Conservation (phyloP, 2,888 invertebrate genomes). For the Arrhopalites spinosus region DNA sequence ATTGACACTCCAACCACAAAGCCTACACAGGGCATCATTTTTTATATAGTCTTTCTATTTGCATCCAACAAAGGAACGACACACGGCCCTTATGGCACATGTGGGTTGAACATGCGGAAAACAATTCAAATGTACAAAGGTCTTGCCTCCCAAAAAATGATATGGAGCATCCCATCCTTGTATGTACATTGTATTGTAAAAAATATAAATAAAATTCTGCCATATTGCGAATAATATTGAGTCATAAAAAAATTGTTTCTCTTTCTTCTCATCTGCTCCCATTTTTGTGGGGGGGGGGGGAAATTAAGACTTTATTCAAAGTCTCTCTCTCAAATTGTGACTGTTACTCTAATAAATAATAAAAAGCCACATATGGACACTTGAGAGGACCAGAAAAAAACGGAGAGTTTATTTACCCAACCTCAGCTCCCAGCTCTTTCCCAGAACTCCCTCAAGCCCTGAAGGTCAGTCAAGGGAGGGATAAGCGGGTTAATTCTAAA, state of each 20-base stretch:
- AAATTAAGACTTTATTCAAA: slow-evolving; percentile 20
- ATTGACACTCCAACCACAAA: slow-evolving; percentile 12
- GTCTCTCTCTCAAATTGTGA: neutral
- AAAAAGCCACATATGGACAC: slow-evolving; percentile 26
- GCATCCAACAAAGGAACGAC: neutral
- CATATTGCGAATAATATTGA: slow-evolving; percentile 29
- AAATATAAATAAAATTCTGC: slow-evolving; percentile 16
- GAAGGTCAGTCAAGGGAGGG: neutral
- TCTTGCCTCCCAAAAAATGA: neutral
- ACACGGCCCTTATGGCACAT: slow-evolving; percentile 19
- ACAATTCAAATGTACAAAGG: slow-evolving; percentile 17
- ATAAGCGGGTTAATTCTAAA: no score
- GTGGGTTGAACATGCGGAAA: slow-evolving; percentile 27
- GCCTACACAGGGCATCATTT: neutral
- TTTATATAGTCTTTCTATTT: neutral
- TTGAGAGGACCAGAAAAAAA: neutral
- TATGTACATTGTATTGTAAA: neutral
- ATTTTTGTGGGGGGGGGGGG: neutral
- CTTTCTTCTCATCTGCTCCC: slow-evolving; percentile 13
- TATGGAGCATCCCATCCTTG: neutral
- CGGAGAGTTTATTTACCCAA: no score
- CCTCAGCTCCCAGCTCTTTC: slow-evolving; percentile 6
- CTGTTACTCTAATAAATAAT: slow-evolving; percentile 2
- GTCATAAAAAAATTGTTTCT: neutral
- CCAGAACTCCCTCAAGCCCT: slow-evolving; percentile 29